Conservation (phyloP, 2,888 invertebrate species). For the Sphaerophoria rueppellii region DNA sequence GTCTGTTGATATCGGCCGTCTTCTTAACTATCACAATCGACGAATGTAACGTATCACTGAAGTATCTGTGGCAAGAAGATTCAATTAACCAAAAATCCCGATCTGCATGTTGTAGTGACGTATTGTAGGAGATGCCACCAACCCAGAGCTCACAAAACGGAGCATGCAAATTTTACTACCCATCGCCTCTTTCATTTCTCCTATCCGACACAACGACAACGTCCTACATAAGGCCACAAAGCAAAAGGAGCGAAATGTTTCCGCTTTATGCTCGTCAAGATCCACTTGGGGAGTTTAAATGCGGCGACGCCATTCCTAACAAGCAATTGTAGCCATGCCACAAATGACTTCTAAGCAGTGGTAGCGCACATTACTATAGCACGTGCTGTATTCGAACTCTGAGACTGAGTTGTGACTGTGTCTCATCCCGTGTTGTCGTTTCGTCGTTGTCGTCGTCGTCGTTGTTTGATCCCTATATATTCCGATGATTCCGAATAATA, state of each 20-base stretch:
- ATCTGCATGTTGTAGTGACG: conserved; percentile 58
- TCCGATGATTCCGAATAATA: not conserved
- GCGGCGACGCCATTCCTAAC: conserved; percentile 70
- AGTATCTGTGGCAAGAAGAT: conserved; percentile 66
- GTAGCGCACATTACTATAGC: conserved; percentile 66
- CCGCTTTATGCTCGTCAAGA: conserved; percentile 63
- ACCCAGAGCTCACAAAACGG: conserved; percentile 28
- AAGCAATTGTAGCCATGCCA: conserved; percentile 66
- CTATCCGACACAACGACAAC: conserved; percentile 9
- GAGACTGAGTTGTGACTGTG: conserved; percentile 15
- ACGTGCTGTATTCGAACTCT: conserved; percentile 53
- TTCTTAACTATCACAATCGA: conserved; percentile 54
- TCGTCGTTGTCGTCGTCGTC: not conserved
- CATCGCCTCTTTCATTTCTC: conserved; percentile 4
- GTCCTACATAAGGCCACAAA: conserved; percentile 40
- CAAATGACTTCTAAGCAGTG: conserved; percentile 66
- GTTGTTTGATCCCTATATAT: not conserved
- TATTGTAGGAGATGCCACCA: conserved; percentile 58
- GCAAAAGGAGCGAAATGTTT: conserved; percentile 42
- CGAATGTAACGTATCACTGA: conserved; percentile 61
- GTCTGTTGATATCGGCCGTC: conserved; percentile 1
- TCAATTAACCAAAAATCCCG: conserved; percentile 68
- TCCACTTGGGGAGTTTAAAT: conserved; percentile 71
- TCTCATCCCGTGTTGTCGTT: conserved; percentile 17
- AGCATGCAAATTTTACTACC: conserved; percentile 60